Percentiles rank a stretch among this genome's conserved stretches.
Evolutionary conservation across 2,113 vertebrate species (phyloP).

Genomic region (Phaetusa simplex): DNA sequence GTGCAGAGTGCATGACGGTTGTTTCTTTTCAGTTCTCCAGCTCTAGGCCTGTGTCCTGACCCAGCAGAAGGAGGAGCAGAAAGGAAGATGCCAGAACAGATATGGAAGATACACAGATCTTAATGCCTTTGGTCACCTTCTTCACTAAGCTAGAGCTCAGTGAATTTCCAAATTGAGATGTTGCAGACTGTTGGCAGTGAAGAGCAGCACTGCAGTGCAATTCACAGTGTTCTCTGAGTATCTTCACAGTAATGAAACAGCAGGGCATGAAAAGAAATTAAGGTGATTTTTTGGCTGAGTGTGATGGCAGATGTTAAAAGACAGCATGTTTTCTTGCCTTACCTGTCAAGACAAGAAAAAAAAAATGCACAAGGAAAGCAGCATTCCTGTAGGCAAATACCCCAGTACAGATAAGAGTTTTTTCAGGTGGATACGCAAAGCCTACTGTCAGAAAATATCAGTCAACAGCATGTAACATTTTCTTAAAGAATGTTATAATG

Average conservation of each 20-base stretch:
- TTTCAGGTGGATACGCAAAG: neutral
- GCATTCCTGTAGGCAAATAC: neutral
- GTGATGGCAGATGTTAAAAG: constrained; percentile 32
- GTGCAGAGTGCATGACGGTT: neutral
- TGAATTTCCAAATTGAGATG: constrained; percentile 49
- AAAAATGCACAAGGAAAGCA: neutral
- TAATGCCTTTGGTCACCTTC: constrained; percentile 1
- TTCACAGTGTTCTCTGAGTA: neutral
- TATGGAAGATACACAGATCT: neutral
- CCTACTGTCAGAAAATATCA: neutral
- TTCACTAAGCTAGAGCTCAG: neutral
- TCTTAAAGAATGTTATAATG: neutral
- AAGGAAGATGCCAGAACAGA: neutral
- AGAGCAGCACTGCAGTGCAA: constrained; percentile 30
- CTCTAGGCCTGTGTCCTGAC: neutral
- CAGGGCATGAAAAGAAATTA: neutral
- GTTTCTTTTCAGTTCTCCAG: neutral
- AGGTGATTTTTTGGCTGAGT: neutral
- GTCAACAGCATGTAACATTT: neutral
- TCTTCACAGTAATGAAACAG: constrained; percentile 26
- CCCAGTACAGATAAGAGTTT: neutral
- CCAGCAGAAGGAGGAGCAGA: neutral
- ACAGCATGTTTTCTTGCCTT: neutral
- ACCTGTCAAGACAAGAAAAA: constrained; percentile 25
- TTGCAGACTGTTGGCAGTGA: constrained; percentile 13